Conservation (phyloP, 2,797 vertebrate genomes). For the Neosilurus hyrtlii region DNA sequence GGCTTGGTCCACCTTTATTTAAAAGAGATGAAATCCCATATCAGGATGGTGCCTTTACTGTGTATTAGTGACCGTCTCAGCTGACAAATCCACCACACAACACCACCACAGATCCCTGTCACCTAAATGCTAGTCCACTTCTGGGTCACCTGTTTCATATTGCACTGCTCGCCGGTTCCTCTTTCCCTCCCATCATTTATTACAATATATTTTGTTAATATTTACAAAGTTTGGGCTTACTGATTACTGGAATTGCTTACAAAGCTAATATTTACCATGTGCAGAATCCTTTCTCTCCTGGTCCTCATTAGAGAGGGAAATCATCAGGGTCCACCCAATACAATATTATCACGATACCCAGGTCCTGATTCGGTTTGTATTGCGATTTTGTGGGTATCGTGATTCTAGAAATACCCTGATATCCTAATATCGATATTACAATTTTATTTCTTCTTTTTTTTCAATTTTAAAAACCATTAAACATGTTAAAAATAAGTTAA, state of each 20-base stretch:
- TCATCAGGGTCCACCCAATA: no score
- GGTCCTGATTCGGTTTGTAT: no score
- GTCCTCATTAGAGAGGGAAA: not conserved
- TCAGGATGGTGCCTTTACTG: not conserved
- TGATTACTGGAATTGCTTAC: not conserved
- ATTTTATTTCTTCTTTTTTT: no score
- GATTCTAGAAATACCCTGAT: no score
- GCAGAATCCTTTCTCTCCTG: not conserved
- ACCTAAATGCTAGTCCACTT: not conserved
- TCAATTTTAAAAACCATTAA: no score
- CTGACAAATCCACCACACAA: not conserved
- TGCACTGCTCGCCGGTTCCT: not conserved
- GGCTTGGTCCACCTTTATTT: not conserved
- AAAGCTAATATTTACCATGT: not conserved
- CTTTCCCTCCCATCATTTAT: not conserved
- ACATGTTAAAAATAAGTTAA: no score
- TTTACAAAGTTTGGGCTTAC: not conserved
- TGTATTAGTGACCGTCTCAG: not conserved
- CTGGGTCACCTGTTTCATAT: conserved; percentile 1
- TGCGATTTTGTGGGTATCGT: no score
- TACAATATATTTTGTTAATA: not conserved
- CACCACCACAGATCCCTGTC: not conserved
- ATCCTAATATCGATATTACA: no score
- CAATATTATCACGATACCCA: no score
- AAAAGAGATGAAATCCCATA: not conserved